Base-by-base conservation (phyloP, 2,888 invertebrate genomes). In the Trichopria drosophilae region DNA sequence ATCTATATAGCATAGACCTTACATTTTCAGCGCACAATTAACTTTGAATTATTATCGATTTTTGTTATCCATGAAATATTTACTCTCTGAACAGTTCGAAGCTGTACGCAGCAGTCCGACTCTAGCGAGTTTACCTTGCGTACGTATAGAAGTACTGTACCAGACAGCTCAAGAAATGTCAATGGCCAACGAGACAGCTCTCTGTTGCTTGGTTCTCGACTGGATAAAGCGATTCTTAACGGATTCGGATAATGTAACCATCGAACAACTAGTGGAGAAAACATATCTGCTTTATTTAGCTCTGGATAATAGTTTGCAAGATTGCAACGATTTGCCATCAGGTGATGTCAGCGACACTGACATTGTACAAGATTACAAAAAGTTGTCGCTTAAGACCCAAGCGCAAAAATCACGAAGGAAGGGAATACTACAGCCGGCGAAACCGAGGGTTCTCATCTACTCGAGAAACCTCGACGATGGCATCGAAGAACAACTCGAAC, bases 221-320 rank as follows among this genome's bases (percentile, higher is more conserved):
- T 87, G 85, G 85, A 79, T 85, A 43, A 65, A 61, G 31, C 61
- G 65, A 13, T 61, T 62, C 69, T 29, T 65, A 1, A 26, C 55
- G 5, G 65, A 63, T 22, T 54, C 59, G 6, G 61, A 53, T 63
- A 75, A 60, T 15, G 44, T 56, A 1, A 55, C 44, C 64, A 48
- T 70, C 37, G 77, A 78, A 39, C 62, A 69, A 23, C 67, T 81
- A 10, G 72, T 73, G 28, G 82, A 86, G 66, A 87, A 88, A 78
- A 82, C 84, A 15, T 87, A 88, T 71, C 81, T 90, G 76, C 77
- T 90, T 67, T 90, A 86, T 76, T 80, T 90, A 53, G 87, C 88
- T 60, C 78, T 82, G 53, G 85, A 84, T 71, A 89, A 90, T 70
- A 84, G 83, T 26, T 79, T 91, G 60, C 87, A 88, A 63, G 90